Conservation (phyloP, 2,113 vertebrate genomes). For the Lepus americanus region DNA sequence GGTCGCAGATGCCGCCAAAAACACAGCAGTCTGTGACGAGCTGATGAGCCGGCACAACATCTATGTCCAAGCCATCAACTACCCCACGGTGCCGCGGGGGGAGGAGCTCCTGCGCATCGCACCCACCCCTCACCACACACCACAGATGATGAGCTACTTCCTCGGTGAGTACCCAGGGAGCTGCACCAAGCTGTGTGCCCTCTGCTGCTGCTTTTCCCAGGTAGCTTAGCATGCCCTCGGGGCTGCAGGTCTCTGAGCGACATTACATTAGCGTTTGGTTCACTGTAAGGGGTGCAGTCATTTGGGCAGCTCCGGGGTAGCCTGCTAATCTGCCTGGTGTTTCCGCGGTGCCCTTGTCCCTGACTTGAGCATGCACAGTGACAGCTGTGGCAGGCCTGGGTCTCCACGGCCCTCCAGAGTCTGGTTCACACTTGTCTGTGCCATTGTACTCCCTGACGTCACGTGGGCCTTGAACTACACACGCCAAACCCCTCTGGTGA, state of each 20-base stretch:
- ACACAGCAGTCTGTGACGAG: conserved; percentile 94
- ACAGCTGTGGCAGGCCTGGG: background rate
- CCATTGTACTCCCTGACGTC: background rate
- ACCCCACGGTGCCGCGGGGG: conserved; percentile 95
- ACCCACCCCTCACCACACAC: conserved; percentile 96
- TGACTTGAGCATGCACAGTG: fast-evolving
- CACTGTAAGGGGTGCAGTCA: background rate
- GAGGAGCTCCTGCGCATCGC: conserved; percentile 97
- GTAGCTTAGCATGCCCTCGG: background rate
- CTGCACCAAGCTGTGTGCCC: too few relatives aligned
- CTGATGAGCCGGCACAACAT: conserved; percentile 96
- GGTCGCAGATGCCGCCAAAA: conserved; percentile 97
- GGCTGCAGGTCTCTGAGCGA: background rate
- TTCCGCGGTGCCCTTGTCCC: fast-evolving
- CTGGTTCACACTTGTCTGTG: background rate
- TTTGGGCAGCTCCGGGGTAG: background rate
- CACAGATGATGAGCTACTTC: conserved; percentile 98
- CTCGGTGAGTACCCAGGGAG: conserved; percentile 89
- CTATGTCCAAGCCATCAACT: conserved; percentile 99
- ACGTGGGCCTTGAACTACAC: background rate
- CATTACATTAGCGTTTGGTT: fast-evolving
- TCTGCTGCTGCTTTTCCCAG: background rate
- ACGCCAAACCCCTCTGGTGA: background rate
- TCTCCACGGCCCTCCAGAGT: background rate
- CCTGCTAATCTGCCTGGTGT: fast-evolving